Conservation (phyloP, 2,888 invertebrate genomes). For the Emmelina monodactyla region DNA sequence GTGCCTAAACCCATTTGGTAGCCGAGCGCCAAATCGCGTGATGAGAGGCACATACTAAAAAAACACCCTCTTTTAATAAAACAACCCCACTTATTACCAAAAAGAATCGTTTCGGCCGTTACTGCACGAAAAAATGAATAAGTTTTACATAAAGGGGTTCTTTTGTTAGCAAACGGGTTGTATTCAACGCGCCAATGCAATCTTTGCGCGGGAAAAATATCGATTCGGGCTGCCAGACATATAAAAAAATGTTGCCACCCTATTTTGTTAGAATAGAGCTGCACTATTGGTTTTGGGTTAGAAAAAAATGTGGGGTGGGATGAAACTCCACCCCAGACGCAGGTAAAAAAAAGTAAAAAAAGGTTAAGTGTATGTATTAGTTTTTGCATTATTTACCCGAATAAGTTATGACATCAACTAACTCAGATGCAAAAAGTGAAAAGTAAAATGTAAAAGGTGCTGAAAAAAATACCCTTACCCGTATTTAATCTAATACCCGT, state of each 20-base stretch:
- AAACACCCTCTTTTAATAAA: slow-evolving; percentile 37
- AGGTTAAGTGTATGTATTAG: slow-evolving; percentile 17
- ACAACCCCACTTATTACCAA: slow-evolving; percentile 50
- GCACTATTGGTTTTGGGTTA: slow-evolving; percentile 43
- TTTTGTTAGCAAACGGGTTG: slow-evolving; percentile 43
- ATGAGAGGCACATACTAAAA: slow-evolving; percentile 42
- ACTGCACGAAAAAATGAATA: slow-evolving; percentile 52
- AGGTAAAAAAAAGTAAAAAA: slow-evolving; percentile 46
- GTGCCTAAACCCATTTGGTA: slow-evolving; percentile 43
- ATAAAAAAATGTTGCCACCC: slow-evolving; percentile 56
- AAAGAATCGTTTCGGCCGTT: slow-evolving; percentile 56
- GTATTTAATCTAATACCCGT: too few relatives aligned
- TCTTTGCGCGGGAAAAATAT: slow-evolving; percentile 48
- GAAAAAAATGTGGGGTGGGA: slow-evolving; percentile 49
- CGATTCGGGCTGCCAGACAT: slow-evolving; percentile 32
- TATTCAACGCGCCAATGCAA: slow-evolving; percentile 33
- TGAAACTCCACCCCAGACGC: slow-evolving; percentile 39
- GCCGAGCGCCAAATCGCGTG: slow-evolving; percentile 44
- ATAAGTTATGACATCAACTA: too few relatives aligned
- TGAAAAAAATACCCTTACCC: too few relatives aligned
- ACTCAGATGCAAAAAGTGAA: too few relatives aligned
- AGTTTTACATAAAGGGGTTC: slow-evolving; percentile 48
- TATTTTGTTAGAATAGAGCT: slow-evolving; percentile 21
- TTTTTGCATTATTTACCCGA: too few relatives aligned
- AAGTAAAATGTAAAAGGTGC: too few relatives aligned